These are phyloP conservation scores for Athene noctua DNA, from an alignment of 2,113 vertebrate genomes.

Conservation along the genomic window DNA sequence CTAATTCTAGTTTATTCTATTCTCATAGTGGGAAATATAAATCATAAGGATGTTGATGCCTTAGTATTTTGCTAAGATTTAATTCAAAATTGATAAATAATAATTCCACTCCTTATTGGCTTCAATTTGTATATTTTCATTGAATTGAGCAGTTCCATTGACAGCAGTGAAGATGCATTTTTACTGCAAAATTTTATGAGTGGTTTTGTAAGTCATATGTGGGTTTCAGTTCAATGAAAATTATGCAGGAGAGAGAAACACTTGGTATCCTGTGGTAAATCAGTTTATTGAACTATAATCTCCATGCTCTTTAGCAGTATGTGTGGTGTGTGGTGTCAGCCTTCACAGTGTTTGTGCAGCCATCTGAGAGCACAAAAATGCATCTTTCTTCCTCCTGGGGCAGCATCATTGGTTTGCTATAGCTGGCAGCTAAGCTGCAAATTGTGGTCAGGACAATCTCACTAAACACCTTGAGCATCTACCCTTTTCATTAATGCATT, in stretches of 20 bases:
- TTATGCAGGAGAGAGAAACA: background rate
- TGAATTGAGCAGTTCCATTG: background rate
- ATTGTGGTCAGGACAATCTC: background rate
- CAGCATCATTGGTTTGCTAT: background rate
- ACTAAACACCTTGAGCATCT: background rate
- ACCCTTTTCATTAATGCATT: background rate
- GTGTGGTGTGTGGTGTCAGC: background rate
- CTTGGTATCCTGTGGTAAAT: background rate
- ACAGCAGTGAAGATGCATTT: background rate
- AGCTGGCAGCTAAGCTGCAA: background rate
- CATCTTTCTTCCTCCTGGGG: background rate
- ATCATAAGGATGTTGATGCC: background rate
- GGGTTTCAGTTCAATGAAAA: background rate
- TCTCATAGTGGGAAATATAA: background rate
- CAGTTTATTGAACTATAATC: background rate
- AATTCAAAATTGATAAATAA: background rate
- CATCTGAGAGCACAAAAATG: background rate
- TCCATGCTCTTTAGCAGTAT: background rate
- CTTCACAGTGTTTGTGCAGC: background rate
- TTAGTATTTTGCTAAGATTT: background rate
- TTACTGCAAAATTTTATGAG: background rate
- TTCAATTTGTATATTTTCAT: background rate
- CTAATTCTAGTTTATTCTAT: background rate
- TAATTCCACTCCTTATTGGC: background rate
- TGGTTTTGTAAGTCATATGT: background rate